Base-by-base conservation (phyloP, 2,888 invertebrate genomes). In the Stramonita haemastoma region DNA sequence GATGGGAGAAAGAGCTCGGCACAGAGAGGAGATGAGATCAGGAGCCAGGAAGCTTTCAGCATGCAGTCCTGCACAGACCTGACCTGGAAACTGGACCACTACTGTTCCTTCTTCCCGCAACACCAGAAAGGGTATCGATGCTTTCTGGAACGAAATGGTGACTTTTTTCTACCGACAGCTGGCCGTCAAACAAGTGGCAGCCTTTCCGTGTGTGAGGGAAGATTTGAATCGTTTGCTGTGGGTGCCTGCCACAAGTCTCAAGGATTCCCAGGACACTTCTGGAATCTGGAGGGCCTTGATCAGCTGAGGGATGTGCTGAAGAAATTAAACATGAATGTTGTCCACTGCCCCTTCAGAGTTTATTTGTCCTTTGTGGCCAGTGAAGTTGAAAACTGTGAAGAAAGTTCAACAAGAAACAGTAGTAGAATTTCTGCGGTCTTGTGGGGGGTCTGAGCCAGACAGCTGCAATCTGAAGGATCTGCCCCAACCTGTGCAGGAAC, bases 301-400 rank as follows among this genome's bases (percentile, higher is more conserved):
- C 2, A 19, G 22, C 81, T 87, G 81, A 87, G 26, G 34, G 57
- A 81, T 13, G 29, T 87, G 8, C 26, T 87, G 57, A 77, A 19
- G 60, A 56, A 56, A 32, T 22, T 87, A 13, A 87, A 87, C 81
- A 87, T 87, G 87, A 87, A 87, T 81, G 81, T 87, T 22, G 32
- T 87, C 13, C 56, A 87, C 17, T 32, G 87, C 60, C 87, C 87
- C 2, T 60, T 77, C 60, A 81, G 81, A 57, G 81, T 87, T 11
- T 26, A 87, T 32, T 19, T 19, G 11, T 57, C 56, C 5, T 87
- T 87, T 32, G 0, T 87, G 2, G 4, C 2, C 0, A 81, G 87
- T 26, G 22, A 32, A 8, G 81, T 87, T 34, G n/a, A 2, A 57
- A 13, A 29, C 36, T 17, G 81, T 81, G 8, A 87, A 60, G 34